A percentile compares a stretch with the other conserved stretches of the same genome.
These are phyloP conservation scores for Drosophila robusta DNA, from an alignment of 2,888 invertebrate genomes.

Conservation along the genomic window DNA sequence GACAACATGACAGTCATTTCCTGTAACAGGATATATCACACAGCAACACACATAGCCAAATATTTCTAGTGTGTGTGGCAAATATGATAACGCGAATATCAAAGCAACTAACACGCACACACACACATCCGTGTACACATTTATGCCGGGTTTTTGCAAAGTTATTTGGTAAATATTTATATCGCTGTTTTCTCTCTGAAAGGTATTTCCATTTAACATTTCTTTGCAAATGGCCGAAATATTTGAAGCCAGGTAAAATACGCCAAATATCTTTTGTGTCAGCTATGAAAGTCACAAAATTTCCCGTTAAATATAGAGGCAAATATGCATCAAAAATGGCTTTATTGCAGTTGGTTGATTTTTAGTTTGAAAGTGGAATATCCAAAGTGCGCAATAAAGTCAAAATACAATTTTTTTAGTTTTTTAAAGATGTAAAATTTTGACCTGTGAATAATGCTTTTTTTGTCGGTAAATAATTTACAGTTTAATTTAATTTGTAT, in stretches of 20 bases:
- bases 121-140: background rate
- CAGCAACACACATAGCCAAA: slow-evolving; percentile 16
- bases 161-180: slow-evolving; percentile 53
- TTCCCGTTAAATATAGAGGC: background rate
- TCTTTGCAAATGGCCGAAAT: slow-evolving; percentile 55
- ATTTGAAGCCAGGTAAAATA: slow-evolving; percentile 48
- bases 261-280: slow-evolving; percentile 50
- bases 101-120: slow-evolving; percentile 11
- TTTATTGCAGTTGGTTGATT: background rate
- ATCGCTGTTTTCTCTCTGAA: slow-evolving; percentile 36
- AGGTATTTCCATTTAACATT: slow-evolving; percentile 59
- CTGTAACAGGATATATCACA: slow-evolving; percentile 42
- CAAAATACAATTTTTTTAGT: no score
- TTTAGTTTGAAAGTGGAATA: background rate
- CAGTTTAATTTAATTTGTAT: no score
- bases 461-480: no score
- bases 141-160: slow-evolving; percentile 29
- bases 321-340: background rate
- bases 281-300: slow-evolving; percentile 25
- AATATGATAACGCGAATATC: slow-evolving; percentile 43
- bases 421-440: background rate
- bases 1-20: slow-evolving; percentile 54
- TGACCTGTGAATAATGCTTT: no score
- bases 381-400: no score
- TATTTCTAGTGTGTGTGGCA: slow-evolving; percentile 22